These are phyloP conservation scores for Drosophila yooni DNA, from an alignment of 2,888 invertebrate species.

Conservation along the genomic window DNA sequence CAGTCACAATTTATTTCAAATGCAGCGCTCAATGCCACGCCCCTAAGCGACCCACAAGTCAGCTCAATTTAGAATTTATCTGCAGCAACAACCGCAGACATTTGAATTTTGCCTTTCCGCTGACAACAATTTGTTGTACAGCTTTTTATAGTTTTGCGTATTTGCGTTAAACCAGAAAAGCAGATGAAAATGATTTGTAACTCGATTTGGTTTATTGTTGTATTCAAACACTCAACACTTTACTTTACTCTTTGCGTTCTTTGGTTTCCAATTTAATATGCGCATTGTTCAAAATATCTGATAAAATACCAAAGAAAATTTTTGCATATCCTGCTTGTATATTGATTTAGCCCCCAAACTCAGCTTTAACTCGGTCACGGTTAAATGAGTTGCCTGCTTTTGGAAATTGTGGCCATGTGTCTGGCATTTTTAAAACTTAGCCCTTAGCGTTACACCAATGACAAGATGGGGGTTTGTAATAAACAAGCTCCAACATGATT, in stretches of 20 bases:
- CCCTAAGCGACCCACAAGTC: constrained; percentile 22
- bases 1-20: constrained; percentile 37
- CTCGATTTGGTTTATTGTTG: constrained; percentile 42
- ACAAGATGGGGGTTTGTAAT: constrained; percentile 15
- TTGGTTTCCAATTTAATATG: constrained; percentile 34
- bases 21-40: constrained; percentile 37
- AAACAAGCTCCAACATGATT: constrained; percentile 39
- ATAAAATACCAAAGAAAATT: constrained; percentile 40
- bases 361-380: constrained; percentile 1
- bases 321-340: constrained; percentile 31
- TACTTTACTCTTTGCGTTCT: background rate
- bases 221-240: background rate
- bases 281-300: constrained; percentile 28
- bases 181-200: constrained; percentile 36
- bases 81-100: constrained; percentile 36
- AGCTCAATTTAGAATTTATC: constrained; percentile 47
- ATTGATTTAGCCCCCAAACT: constrained; percentile 36
- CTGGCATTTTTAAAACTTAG: constrained; percentile 52
- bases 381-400: constrained; percentile 43
- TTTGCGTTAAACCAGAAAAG: constrained; percentile 28
- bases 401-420: constrained; percentile 23
- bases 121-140: constrained; percentile 13
- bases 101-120: constrained; percentile 31
- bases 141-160: constrained; percentile 43
- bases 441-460: constrained; percentile 15